phyloP scores from a whole-genome alignment of 2,888 invertebrate species.

The Acrobasis repandana region DNA sequence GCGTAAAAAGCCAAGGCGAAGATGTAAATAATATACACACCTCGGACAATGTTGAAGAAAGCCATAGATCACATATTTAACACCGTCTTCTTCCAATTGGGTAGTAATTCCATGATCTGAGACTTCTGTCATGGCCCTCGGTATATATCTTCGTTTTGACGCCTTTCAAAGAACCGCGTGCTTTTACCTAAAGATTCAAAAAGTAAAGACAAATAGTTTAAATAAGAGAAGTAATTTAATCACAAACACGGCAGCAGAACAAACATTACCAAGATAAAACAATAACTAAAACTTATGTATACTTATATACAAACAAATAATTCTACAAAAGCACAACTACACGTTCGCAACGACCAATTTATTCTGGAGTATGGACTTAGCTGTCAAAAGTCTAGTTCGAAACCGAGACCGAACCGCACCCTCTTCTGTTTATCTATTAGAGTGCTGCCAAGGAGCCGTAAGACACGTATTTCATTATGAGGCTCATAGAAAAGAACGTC shows the following conservation, averaged over 20 bases:
- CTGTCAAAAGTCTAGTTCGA: constrained; percentile 70
- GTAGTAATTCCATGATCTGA: no score
- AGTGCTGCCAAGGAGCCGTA: constrained; percentile 64
- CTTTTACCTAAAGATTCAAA: no score
- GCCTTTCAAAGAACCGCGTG: no score
- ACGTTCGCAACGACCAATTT: constrained; percentile 36
- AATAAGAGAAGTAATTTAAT: constrained; percentile 48
- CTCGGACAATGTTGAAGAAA: no score
- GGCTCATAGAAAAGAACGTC: constrained; percentile 66
- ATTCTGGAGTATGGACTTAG: constrained; percentile 26
- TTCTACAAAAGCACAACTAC: constrained; percentile 58
- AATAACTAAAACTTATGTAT: constrained; percentile 79
- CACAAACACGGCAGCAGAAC: constrained; percentile 51
- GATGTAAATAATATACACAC: no score
- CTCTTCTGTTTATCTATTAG: constrained; percentile 66
- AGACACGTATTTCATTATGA: constrained; percentile 58
- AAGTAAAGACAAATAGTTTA: not conserved
- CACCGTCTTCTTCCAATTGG: no score
- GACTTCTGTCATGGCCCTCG: no score
- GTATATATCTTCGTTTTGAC: no score
- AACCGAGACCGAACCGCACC: constrained; percentile 69
- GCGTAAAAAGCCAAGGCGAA: no score
- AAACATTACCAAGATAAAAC: constrained; percentile 62
- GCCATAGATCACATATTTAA: no score
- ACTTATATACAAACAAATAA: constrained; percentile 79